Base-by-base conservation (phyloP, 2,888 invertebrate species). In the Myopa tessellatipennis region DNA sequence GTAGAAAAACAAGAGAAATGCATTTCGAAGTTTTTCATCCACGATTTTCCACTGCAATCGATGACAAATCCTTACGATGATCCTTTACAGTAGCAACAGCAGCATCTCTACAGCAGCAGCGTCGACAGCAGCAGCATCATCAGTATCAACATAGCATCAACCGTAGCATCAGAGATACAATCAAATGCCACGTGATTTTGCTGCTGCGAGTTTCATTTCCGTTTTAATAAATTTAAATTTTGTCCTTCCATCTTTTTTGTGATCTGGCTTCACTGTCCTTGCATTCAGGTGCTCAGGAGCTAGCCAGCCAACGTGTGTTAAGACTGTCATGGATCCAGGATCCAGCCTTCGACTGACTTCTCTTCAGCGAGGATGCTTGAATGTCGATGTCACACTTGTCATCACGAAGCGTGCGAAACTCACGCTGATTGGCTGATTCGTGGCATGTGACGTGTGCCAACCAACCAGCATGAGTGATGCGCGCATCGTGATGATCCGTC, bases 41-140 rank as follows among this genome's bases (percentile, higher is more conserved):
- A 69, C 26, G 50, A 52, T 4, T 69, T 69, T 61, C 74, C 50
- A 18, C 18, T n/a, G 38, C 40, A 74, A 74, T 74, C 74, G 50
- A 74, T 74, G 26, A 50, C 63, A 67, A 67, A 74, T 74, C 74
- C 74, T 26, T 65, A 67, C 7, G 38, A 74, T 65, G 52, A 74
- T 67, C 55, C 74, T 69, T 70, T 26, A 10, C 26, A 55, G 69
- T 18, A 70, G 70, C 45, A 26, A 8, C 18, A 55, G 69, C 50
- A 52, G 26, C 52, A 70, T 34, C 45, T 8, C 3, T 4, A 50
- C 36, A 38, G n/a, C 12, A 3, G 1, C 12, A 7, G 1, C 16
- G 2, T 26, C 36, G 36, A 26, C 52, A 67, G 67, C 26, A 55
- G 52, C 50, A 70, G 55, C 45, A 26, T 4, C 7, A 55, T 52